Evolutionary conservation across 2,888 invertebrate genomes (phyloP).

Genomic region (Galeopsomyia nigrocyanea): DNA sequence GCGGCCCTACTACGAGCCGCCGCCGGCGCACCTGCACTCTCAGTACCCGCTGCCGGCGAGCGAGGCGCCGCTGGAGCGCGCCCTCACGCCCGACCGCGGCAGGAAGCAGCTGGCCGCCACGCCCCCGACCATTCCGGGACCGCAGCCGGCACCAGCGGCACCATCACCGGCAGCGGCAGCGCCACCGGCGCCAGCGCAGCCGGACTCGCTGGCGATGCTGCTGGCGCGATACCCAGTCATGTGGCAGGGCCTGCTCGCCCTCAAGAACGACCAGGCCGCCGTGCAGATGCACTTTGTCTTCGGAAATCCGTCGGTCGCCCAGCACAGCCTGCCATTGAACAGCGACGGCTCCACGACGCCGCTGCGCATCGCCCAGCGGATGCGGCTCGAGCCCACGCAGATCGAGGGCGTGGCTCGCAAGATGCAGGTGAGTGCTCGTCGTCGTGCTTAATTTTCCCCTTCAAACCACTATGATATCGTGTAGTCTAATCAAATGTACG

Average conservation of each 20-base stretch:
- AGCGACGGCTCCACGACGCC: constrained; percentile 88
- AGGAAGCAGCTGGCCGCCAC: constrained; percentile 68
- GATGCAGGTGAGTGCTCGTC: constrained; percentile 82
- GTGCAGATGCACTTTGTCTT: constrained; percentile 99
- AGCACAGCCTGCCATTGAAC: constrained; percentile 87
- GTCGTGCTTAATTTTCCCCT: constrained; percentile 14
- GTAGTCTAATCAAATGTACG: too few species aligned
- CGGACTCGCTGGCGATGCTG: constrained; percentile 85
- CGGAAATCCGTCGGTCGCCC: constrained; percentile 91
- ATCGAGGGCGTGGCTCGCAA: constrained; percentile 96
- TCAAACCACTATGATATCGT: constrained; percentile 4
- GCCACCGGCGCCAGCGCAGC: constrained; percentile 86
- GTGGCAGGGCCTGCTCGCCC: constrained; percentile 96
- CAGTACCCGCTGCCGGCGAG: constrained; percentile 66
- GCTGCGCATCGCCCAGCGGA: constrained; percentile 94
- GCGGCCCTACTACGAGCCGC: constrained; percentile 74
- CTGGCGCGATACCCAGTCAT: constrained; percentile 94
- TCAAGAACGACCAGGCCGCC: constrained; percentile 97
- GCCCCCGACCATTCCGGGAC: constrained; percentile 70
- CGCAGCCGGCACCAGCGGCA: constrained; percentile 67
- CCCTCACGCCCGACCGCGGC: constrained; percentile 71
- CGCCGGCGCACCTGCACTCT: constrained; percentile 73
- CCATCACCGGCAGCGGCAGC: constrained; percentile 74
- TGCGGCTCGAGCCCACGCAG: constrained; percentile 96
- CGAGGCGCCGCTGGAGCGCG: constrained; percentile 67